These are phyloP conservation scores for Tupiocoris notatus DNA, from an alignment of 2,888 invertebrate species.

Conservation along the genomic window DNA sequence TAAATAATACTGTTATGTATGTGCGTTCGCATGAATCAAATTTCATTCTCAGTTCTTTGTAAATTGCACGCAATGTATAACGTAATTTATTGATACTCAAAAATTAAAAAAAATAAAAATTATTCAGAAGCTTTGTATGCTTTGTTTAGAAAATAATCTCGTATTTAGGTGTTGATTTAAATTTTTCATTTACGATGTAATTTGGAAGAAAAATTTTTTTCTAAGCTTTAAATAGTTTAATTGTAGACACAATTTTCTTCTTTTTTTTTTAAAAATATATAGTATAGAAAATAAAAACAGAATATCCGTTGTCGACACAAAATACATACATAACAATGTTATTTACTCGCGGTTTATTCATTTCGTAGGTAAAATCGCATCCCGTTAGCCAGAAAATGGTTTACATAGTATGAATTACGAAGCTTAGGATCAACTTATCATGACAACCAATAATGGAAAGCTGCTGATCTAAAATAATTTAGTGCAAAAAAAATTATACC, in stretches of 20 bases:
- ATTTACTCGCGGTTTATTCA: slow-evolving; percentile 31
- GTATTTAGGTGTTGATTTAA: not conserved
- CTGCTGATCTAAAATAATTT: slow-evolving; percentile 6
- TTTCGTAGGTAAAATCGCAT: not conserved
- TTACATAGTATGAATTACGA: slow-evolving; percentile 3
- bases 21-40: slow-evolving; percentile 45
- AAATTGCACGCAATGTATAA: slow-evolving; percentile 25
- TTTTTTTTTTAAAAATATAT: slow-evolving; percentile 13
- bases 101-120: too few relatives aligned
- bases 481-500: not conserved
- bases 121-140: not conserved
- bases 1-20: slow-evolving; percentile 47
- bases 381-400: not conserved
- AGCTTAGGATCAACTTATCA: not conserved
- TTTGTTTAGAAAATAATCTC: not conserved
- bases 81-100: slow-evolving; percentile 37
- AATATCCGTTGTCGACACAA: not conserved
- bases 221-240: slow-evolving; percentile 37
- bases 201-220: too few relatives aligned
- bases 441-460: slow-evolving; percentile 8
- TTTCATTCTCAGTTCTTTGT: slow-evolving; percentile 29
- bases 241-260: not conserved
- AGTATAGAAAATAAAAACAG: slow-evolving; percentile 13
- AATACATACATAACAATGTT: slow-evolving; percentile 44
- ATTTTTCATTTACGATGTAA: not conserved